A percentile compares a stretch with the other conserved stretches of the same genome.
phyloP scores from a whole-genome alignment of 2,888 invertebrate species.

The Tetramorium bicarinatum region DNA sequence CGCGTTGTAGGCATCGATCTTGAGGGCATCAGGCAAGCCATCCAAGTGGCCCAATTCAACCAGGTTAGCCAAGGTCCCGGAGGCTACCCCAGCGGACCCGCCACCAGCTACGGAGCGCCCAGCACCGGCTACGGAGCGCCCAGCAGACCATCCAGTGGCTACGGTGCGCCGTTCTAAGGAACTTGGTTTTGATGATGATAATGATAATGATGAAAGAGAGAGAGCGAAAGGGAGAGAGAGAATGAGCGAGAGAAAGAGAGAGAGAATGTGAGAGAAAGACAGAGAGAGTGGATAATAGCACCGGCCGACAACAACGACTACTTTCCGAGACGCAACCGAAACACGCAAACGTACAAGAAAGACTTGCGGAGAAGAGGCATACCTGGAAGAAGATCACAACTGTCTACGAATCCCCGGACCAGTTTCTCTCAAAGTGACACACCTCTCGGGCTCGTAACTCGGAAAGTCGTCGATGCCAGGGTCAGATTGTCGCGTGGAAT shows the following conservation, averaged over 20 bases:
- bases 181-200: constrained; percentile 28
- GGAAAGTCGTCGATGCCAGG: constrained; percentile 65
- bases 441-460: constrained; percentile 51
- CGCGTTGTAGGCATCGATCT: constrained; percentile 94
- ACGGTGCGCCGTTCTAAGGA: constrained; percentile 90
- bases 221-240: constrained; percentile 44
- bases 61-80: constrained; percentile 89
- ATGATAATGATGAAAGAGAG: constrained; percentile 52
- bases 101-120: constrained; percentile 83
- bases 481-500: constrained; percentile 49
- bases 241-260: constrained; percentile 7
- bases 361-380: background rate
- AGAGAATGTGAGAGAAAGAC: constrained; percentile 31
- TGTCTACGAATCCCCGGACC: background rate
- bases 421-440: constrained; percentile 46
- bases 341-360: constrained; percentile 5
- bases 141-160: constrained; percentile 90
- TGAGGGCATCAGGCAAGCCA: constrained; percentile 94
- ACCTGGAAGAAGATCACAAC: background rate
- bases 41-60: constrained; percentile 95
- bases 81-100: constrained; percentile 84
- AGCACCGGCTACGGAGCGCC: constrained; percentile 86
- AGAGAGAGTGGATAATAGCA: constrained; percentile 63
- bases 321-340: constrained; percentile 64
- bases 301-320: constrained; percentile 66